Evolutionary conservation across 2,888 invertebrate species (phyloP), one percentile per base, ranked within the genome.

Genomic region (Agrypnus murinus): DNA sequence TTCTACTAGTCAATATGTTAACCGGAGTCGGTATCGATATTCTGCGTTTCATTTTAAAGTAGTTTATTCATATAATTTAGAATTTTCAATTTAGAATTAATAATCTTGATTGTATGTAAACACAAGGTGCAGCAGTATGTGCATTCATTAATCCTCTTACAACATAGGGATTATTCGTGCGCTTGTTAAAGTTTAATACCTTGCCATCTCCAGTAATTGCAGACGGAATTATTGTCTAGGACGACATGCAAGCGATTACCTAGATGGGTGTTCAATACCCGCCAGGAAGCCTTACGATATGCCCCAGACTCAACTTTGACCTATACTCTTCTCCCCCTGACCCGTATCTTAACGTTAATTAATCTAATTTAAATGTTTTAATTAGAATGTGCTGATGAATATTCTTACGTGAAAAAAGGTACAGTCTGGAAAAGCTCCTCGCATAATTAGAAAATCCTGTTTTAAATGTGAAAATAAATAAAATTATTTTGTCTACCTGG

Each of bases 241-340:
- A 6, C 50, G 50, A 50, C 50, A 50, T 50, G 50, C 50, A 12
- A 50, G 50, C 50, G 50, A 50, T 50, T 50, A 50, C 31, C 4
- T 50, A 10, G 50, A 50, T 50, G 50, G 46, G 50, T 50, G 32
- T 31, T n/a, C 50, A 32, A 19, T 31, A 19, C 19, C 31, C n/a
- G 15, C 19, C n/a, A 31, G 31, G 50, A 50, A 50, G 50, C 50
- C 50, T 12, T 10, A 50, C 50, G 31, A 12, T 25, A 25, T 50
- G 50, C 50, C 50, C 50, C 50, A 50, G 31, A 31, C 50, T 50
- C 50, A 50, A 50, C 50, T 50, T 50, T 50, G 50, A 50, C 50
- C 50, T 50, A 25, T 25, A 25, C 25, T 25, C 25, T n/a, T n/a
- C n/a, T 25, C 25, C 5, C 25, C 5, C 25, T 25, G 5, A 25